Conservation (phyloP, 2,888 invertebrate species). For the Dendrolimus pini region DNA sequence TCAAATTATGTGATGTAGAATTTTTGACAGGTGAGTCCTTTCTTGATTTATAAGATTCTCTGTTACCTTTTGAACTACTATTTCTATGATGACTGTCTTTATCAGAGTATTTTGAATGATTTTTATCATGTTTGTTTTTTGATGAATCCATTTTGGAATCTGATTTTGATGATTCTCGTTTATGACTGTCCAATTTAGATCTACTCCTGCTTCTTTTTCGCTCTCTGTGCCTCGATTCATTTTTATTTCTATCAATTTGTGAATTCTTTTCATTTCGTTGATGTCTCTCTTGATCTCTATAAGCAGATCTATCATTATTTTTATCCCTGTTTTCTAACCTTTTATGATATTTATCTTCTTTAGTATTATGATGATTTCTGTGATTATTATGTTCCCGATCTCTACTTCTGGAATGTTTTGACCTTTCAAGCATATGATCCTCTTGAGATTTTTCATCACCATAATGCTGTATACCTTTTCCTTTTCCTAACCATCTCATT, state of each 20-base stretch:
- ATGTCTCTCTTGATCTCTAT: not conserved
- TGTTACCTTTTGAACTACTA: not conserved
- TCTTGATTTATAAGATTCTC: conserved; percentile 4
- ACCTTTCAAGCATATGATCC: conserved; percentile 18
- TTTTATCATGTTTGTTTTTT: conserved; percentile 7
- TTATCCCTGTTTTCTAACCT: conserved; percentile 17
- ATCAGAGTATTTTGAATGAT: conserved; percentile 2
- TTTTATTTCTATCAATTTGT: conserved; percentile 44
- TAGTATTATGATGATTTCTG: conserved; percentile 16
- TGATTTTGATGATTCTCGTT: conserved; percentile 6
- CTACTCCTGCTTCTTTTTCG: conserved; percentile 11
- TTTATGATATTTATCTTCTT: conserved; percentile 23
- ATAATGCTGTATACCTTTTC: conserved; percentile 82
- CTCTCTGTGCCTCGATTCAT: conserved; percentile 9
- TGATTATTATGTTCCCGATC: conserved; percentile 22
- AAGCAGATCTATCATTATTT: conserved; percentile 11
- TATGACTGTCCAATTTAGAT: conserved; percentile 11
- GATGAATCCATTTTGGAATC: conserved; percentile 10
- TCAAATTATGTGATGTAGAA: not conserved
- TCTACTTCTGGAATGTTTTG: conserved; percentile 21
- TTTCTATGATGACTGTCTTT: conserved; percentile 1
- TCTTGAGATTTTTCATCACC: conserved; percentile 34
- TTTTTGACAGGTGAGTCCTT: not conserved
- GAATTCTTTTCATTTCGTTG: conserved; percentile 18
- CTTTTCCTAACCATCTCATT: conserved; percentile 93